Conservation (phyloP, 2,113 vertebrate genomes). For the Labeo rohita region DNA sequence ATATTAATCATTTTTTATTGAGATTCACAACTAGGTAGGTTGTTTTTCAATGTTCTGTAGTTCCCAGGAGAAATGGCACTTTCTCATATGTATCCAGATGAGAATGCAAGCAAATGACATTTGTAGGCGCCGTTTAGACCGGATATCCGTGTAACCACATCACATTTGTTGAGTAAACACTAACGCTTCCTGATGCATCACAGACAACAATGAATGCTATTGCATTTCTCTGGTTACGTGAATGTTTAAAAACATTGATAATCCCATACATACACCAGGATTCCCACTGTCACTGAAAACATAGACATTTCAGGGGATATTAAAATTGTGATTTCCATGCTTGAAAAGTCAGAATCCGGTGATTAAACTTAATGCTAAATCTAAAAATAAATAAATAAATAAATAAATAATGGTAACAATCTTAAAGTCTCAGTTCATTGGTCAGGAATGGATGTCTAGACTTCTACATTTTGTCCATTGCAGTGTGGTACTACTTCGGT, state of each 20-base stretch:
- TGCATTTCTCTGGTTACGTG: background rate
- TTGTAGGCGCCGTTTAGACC: background rate
- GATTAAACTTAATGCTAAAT: no score
- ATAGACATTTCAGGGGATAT: no score
- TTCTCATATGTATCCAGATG: background rate
- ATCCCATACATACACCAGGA: no score
- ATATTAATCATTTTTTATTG: background rate
- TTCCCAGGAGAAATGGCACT: background rate
- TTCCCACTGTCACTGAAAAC: no score
- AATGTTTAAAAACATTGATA: background rate
- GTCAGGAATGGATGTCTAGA: background rate
- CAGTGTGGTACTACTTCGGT: conserved; percentile 97
- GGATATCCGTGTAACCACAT: background rate
- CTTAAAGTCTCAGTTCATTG: background rate
- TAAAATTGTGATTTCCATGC: no score
- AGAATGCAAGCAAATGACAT: background rate
- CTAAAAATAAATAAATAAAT: no score
- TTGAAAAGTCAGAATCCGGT: no score
- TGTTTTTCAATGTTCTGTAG: background rate
- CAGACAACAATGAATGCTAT: background rate
- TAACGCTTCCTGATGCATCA: background rate
- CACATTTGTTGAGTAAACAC: background rate
- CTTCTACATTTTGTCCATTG: background rate
- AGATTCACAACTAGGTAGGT: background rate
- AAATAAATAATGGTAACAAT: no score